Evolutionary conservation across 2,113 vertebrate species (phyloP), one percentile per base, ranked within the genome.

Genomic region (Mesocricetus auratus): DNA sequence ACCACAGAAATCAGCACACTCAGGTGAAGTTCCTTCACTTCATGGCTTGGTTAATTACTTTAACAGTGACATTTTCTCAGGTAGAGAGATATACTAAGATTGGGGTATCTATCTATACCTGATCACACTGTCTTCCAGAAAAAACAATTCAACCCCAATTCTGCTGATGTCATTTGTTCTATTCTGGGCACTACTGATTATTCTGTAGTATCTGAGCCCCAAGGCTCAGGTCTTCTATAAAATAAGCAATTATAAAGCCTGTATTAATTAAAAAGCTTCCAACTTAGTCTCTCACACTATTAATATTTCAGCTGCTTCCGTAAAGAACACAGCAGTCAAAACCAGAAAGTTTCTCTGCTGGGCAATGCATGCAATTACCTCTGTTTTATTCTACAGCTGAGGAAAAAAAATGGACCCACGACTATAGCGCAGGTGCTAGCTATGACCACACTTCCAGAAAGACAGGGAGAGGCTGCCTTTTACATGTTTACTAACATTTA

Each of bases 401-500:
- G 15, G 56, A 53, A 12, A 82, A 50, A 42, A 69, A 50, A 6
- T 42, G 45, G n/a, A 42, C n/a, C 75, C 31, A 12, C 74, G 71
- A 36, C 7, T 81, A 21, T 15, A 53, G 12, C 8, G 8, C 1
- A 2, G 85, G 66, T 9, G 47, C 10, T 50, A 36, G 66, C 31
- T 56, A 12, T 75, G 12, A 29, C 7, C 47, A 60, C 42, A 88
- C 13, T 69, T 5, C 74, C 24, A n/a, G 56, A 82, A 33, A 83
- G 24, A 42, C 42, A 77, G 36, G 4, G 50, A 79, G 33, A 58
- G 8, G 21, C 9, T 53, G 50, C 5, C 87, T 94, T 94, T 95
- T 58, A 68, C 71, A 66, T 62, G 11, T 96, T 97, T 96, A 95
- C 95, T 96, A 94, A 91, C 53, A 94, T 88, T 97, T 83, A 95